Conservation (phyloP, 1,140 invertebrate species). For the Oncopodura yosiiana region DNA sequence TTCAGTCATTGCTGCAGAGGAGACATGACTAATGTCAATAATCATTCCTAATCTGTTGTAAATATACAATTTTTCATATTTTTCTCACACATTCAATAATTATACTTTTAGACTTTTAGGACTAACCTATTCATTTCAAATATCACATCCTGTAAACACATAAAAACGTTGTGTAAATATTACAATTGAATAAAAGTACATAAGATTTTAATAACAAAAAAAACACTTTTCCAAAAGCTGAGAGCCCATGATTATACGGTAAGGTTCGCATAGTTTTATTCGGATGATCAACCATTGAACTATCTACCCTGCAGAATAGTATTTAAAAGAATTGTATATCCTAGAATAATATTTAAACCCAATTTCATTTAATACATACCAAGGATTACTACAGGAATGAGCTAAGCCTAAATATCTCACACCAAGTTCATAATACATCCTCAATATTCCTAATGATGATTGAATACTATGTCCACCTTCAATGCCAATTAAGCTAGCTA, state of each 20-base stretch:
- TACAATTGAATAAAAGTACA: background rate
- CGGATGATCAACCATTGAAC: slow-evolving; percentile 36
- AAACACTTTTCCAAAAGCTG: slow-evolving; percentile 39
- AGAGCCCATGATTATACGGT: slow-evolving; percentile 37
- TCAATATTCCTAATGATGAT: slow-evolving; percentile 42
- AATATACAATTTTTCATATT: no score
- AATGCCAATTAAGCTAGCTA: slow-evolving; percentile 44
- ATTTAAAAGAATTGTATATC: background rate
- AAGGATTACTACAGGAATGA: slow-evolving; percentile 45
- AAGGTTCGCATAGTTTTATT: slow-evolving; percentile 19
- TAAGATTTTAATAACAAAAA: background rate
- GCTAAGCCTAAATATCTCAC: slow-evolving; percentile 45
- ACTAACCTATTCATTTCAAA: slow-evolving; percentile 31
- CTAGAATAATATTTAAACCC: no score
- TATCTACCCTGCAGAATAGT: slow-evolving; percentile 36
- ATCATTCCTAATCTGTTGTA: slow-evolving; percentile 44
- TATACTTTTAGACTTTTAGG: background rate
- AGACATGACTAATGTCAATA: slow-evolving; percentile 46
- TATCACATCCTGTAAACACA: slow-evolving; percentile 20
- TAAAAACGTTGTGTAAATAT: no score
- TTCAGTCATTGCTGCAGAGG: slow-evolving; percentile 42
- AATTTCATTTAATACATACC: no score
- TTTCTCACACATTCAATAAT: no score
- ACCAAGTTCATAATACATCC: slow-evolving; percentile 44
- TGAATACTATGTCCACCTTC: slow-evolving; percentile 46